Conservation (phyloP, 2,113 vertebrate species). For the Syngnathus scovelli region DNA sequence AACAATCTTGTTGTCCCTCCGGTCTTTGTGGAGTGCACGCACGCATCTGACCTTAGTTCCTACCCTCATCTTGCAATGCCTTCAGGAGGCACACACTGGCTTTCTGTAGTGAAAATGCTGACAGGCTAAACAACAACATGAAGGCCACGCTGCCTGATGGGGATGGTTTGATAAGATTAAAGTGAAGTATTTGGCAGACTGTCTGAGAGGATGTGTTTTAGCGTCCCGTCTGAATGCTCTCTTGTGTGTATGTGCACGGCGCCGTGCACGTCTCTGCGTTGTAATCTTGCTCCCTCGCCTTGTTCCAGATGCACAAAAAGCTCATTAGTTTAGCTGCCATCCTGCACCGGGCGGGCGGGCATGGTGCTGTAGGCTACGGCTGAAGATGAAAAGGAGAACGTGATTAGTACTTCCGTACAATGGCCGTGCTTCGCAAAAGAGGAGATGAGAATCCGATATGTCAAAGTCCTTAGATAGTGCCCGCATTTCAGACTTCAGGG, state of each 20-base stretch:
- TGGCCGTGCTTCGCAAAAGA: constrained; percentile 15
- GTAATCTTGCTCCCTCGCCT: constrained; percentile 16
- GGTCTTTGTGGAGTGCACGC: constrained; percentile 38
- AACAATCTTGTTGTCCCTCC: constrained; percentile 19
- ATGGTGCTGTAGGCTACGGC: constrained; percentile 28
- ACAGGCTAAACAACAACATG: constrained; percentile 61
- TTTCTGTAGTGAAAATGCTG: constrained; percentile 64
- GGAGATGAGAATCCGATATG: background rate
- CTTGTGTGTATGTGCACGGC: background rate
- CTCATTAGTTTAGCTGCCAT: constrained; percentile 61
- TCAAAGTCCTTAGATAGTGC: background rate
- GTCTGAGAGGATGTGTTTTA: constrained; percentile 46
- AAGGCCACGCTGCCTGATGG: constrained; percentile 61
- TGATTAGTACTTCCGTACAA: constrained; percentile 9
- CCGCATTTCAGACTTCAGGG: background rate
- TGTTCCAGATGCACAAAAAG: constrained; percentile 51
- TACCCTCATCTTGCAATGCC: constrained; percentile 54
- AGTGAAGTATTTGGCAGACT: constrained; percentile 66
- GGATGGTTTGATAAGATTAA: constrained; percentile 72
- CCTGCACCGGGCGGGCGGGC: constrained; percentile 24
- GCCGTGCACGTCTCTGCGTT: background rate
- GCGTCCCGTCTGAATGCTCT: constrained; percentile 18
- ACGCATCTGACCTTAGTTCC: constrained; percentile 50
- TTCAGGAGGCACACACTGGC: constrained; percentile 37
- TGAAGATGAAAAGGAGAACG: constrained; percentile 24